A percentile compares a stretch with the other conserved stretches of the same genome.
Evolutionary conservation across 2,888 invertebrate genomes (phyloP).

Genomic region (Sinopyrophorus schimmeli): DNA sequence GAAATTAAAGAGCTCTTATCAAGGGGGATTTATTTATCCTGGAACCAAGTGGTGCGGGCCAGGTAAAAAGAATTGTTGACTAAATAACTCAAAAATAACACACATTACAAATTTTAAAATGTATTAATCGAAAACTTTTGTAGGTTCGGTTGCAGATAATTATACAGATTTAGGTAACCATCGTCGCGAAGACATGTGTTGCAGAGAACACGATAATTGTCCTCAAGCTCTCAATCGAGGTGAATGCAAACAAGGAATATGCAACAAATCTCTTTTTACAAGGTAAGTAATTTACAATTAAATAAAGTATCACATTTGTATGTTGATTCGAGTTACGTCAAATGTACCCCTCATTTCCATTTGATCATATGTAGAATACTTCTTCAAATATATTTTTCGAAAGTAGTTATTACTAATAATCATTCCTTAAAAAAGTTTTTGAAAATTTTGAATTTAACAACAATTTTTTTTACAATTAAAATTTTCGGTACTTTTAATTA

Average conservation of each 20-base stretch:
- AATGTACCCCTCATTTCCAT: too few species aligned
- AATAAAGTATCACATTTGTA: too few species aligned
- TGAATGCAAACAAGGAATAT: constrained; percentile 66
- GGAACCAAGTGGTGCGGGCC: constrained; percentile 83
- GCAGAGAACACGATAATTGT: constrained; percentile 74
- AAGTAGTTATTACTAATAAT: too few species aligned
- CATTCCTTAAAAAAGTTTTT: too few species aligned
- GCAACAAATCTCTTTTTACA: constrained; percentile 70
- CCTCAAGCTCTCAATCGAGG: constrained; percentile 63
- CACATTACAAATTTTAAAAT: not conserved
- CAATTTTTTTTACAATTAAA: too few species aligned
- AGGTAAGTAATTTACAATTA: too few species aligned
- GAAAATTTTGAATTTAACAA: too few species aligned
- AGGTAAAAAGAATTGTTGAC: constrained; percentile 53
- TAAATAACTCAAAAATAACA: not conserved
- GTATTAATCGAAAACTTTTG: not conserved
- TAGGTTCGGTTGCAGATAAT: constrained; percentile 63
- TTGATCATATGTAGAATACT: too few species aligned
- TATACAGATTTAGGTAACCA: constrained; percentile 69
- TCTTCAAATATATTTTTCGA: too few species aligned
- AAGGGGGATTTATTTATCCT: constrained; percentile 63
- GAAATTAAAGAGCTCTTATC: constrained; percentile 42
- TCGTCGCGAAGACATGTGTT: constrained; percentile 69
- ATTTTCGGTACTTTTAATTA: too few species aligned
- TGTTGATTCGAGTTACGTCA: too few species aligned